Conservation (phyloP, 1,140 invertebrate species). For the Mesaphorura yosii region DNA sequence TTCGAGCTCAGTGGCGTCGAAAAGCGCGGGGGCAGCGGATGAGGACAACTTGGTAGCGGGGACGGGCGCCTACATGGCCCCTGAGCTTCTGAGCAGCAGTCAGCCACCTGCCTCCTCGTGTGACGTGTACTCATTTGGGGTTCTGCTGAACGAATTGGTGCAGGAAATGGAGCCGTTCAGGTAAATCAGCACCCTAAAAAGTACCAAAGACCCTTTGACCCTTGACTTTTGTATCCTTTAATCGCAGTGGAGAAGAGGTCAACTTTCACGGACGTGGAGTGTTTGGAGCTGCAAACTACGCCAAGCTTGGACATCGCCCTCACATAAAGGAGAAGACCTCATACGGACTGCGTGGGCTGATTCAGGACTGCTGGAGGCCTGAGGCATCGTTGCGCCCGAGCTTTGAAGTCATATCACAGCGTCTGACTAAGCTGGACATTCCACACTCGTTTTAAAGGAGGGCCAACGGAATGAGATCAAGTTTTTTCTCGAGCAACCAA, state of each 20-base stretch:
- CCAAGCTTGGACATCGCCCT: conserved; percentile 9
- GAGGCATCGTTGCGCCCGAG: not conserved
- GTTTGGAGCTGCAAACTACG: conserved; percentile 11
- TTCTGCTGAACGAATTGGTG: conserved; percentile 14
- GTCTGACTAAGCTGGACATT: not conserved
- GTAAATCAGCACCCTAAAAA: too few relatives aligned
- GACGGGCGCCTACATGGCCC: conserved; percentile 18
- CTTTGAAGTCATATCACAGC: not conserved
- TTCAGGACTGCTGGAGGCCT: conserved; percentile 3
- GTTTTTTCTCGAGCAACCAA: too few relatives aligned
- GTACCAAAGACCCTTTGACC: too few relatives aligned
- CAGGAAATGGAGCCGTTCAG: conserved; percentile 15
- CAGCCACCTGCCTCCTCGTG: not conserved
- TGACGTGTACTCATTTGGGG: conserved; percentile 15
- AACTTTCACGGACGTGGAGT: conserved; percentile 6
- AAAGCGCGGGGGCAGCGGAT: not conserved
- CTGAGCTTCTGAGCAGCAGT: not conserved
- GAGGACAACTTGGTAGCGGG: conserved; percentile 7
- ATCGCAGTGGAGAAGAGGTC: not conserved
- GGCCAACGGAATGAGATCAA: too few relatives aligned
- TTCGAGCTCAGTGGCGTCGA: not conserved
- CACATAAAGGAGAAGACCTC: not conserved
- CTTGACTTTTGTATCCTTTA: not conserved
- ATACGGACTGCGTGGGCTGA: not conserved
- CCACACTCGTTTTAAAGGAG: too few relatives aligned